These are phyloP conservation scores for Sapayoa aenigma DNA, from an alignment of 2,113 vertebrate species.

Conservation along the genomic window DNA sequence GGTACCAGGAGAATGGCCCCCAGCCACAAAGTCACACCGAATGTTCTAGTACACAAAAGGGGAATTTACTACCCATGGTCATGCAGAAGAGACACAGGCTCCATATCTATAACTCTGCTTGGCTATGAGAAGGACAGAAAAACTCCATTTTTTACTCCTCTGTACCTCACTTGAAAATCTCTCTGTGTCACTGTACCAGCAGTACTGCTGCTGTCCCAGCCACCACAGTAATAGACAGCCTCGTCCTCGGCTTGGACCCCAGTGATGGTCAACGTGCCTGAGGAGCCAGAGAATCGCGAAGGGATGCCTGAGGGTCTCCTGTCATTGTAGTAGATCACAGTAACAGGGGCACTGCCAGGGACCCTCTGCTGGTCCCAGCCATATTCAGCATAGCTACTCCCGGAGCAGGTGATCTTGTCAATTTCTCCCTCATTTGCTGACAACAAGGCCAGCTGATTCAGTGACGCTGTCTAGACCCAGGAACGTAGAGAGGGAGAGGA, in stretches of 20 bases:
- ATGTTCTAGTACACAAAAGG: too few species aligned
- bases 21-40: too few species aligned
- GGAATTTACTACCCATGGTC: too few species aligned
- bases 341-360: background rate
- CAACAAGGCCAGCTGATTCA: too few species aligned
- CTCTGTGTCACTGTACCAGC: background rate
- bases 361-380: background rate
- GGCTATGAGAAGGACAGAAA: background rate
- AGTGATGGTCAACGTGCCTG: background rate
- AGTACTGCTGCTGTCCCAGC: background rate
- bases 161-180: background rate
- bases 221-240: background rate
- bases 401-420: too few species aligned
- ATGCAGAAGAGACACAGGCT: too few species aligned
- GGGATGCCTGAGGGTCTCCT: background rate
- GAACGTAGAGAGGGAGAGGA: too few species aligned
- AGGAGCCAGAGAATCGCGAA: background rate
- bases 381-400: too few species aligned
- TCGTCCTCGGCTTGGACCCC: background rate
- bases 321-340: fast-evolving
- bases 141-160: background rate
- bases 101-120: background rate
- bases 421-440: too few species aligned
- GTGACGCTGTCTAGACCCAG: too few species aligned
- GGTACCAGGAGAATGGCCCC: background rate